Conservation (phyloP, 2,888 invertebrate genomes). For the Ctenicera cuprea region DNA sequence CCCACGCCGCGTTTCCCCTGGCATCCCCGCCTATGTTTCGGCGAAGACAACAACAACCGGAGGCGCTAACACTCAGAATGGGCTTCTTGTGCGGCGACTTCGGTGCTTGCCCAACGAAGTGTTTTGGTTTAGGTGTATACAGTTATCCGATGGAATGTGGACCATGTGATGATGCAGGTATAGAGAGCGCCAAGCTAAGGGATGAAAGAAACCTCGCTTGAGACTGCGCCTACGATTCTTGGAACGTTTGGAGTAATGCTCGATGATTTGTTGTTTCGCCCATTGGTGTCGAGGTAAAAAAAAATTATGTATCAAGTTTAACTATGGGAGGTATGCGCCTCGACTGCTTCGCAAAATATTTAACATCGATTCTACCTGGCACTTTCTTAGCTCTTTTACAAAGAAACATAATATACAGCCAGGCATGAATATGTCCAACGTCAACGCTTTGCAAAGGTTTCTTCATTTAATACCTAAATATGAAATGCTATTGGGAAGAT, state of each 20-base stretch:
- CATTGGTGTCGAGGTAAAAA: constrained; percentile 1
- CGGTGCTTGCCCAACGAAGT: constrained; percentile 35
- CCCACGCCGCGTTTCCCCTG: constrained; percentile 57
- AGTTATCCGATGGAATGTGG: constrained; percentile 48
- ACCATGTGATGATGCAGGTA: constrained; percentile 37
- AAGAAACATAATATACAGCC: too few relatives aligned
- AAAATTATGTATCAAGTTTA: not conserved
- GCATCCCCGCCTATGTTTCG: constrained; percentile 46
- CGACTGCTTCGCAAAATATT: not conserved
- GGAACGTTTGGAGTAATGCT: not conserved
- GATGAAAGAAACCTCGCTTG: constrained; percentile 6
- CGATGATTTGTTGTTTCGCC: not conserved
- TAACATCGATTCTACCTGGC: too few relatives aligned
- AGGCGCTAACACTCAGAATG: constrained; percentile 65
- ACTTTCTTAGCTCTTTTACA: too few relatives aligned
- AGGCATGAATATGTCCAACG: too few relatives aligned
- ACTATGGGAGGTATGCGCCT: constrained; percentile 1
- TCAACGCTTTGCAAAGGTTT: too few relatives aligned
- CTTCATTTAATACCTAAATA: too few relatives aligned
- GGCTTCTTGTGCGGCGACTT: constrained; percentile 60
- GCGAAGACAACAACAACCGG: constrained; percentile 65
- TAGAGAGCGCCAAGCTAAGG: not conserved
- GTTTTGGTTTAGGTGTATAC: constrained; percentile 47
- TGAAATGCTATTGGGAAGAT: too few relatives aligned
- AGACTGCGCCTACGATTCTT: not conserved